A percentile compares a stretch with the other conserved stretches of the same genome.
Conservation (phyloP, 35 echinoderm and acorn worm species). For the Heliocidaris erythrogramma region DNA sequence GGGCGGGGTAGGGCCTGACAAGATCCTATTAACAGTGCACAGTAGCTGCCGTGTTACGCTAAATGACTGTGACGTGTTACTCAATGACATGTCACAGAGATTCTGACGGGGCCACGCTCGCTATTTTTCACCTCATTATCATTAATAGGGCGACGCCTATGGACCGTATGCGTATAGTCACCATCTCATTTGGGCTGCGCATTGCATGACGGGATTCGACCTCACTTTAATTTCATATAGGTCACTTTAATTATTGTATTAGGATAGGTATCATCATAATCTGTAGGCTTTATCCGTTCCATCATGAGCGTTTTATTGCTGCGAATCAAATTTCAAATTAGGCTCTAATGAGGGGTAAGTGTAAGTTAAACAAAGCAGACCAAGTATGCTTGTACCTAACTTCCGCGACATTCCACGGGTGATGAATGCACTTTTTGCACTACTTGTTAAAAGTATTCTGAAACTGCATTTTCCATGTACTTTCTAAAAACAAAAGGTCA, state of each 20-base stretch:
- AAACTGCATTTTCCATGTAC: no score
- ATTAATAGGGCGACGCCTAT: neutral
- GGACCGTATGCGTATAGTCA: neutral
- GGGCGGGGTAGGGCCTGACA: neutral
- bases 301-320: no score
- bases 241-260: neutral
- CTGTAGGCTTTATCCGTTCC: no score
- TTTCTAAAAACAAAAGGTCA: no score
- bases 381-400: neutral
- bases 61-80: slow-evolving; percentile 13
- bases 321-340: no score
- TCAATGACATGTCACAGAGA: neutral
- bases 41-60: slow-evolving; percentile 14
- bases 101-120: neutral
- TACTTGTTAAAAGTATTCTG: no score
- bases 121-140: neutral
- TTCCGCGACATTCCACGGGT: no score
- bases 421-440: no score
- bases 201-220: neutral
- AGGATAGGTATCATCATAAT: neutral
- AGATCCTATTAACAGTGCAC: neutral
- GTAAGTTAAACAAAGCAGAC: no score
- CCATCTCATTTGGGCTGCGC: neutral
- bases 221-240: neutral
- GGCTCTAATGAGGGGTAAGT: neutral